Evolutionary conservation across 2,888 invertebrate species (phyloP).

Genomic region (Meta bourneti): DNA sequence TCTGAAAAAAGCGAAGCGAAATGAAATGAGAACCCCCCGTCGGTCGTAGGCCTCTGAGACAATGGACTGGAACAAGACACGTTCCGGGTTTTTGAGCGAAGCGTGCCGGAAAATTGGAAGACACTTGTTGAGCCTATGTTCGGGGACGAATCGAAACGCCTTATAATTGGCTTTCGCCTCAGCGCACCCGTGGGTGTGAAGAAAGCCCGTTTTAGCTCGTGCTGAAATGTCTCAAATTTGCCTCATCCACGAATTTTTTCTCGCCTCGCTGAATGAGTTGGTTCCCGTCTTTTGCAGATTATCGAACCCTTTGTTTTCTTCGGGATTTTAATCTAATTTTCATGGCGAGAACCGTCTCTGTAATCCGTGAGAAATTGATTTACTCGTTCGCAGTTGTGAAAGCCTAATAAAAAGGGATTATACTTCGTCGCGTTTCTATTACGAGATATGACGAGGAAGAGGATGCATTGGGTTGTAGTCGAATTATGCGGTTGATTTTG

Average conservation of each 20-base stretch:
- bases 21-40: conserved; percentile 37
- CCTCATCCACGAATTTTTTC: conserved; percentile 4
- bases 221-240: conserved; percentile 3
- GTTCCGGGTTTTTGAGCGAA: conserved; percentile 56
- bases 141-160: conserved; percentile 19
- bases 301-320: not conserved
- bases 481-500: too few species aligned
- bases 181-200: conserved; percentile 31
- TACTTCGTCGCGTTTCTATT: not conserved
- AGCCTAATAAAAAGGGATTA: not conserved
- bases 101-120: conserved; percentile 72
- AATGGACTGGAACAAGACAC: conserved; percentile 70
- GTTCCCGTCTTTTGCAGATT: conserved; percentile 2
- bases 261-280: conserved; percentile 16
- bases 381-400: not conserved
- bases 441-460: not conserved
- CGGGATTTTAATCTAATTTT: conserved; percentile 6
- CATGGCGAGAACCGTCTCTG: not conserved
- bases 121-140: conserved; percentile 68
- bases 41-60: conserved; percentile 73
- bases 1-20: conserved; percentile 53
- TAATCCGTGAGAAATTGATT: conserved; percentile 24
- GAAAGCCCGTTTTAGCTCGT: not conserved
- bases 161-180: conserved; percentile 62
- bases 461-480: not conserved